These are phyloP conservation scores for Peromyscus leucopus DNA, from an alignment of 2,113 vertebrate genomes.

Conservation along the genomic window DNA sequence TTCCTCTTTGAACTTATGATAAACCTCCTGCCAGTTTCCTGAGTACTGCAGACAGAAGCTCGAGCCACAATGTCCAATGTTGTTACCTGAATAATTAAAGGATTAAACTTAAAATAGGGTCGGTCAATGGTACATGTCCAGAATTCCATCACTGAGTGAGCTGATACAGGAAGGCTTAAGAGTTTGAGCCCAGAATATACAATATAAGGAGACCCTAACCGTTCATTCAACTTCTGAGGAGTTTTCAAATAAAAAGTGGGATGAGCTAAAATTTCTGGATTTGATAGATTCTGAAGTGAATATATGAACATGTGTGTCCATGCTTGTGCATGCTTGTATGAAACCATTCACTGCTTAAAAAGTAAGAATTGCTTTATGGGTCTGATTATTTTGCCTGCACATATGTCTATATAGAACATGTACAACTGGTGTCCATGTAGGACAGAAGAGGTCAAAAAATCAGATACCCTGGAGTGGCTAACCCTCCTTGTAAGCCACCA, in stretches of 20 bases:
- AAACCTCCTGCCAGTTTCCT: background rate
- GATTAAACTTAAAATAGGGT: slow-evolving; percentile 61
- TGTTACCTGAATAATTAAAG: slow-evolving; percentile 81
- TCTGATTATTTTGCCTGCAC: background rate
- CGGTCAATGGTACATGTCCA: background rate
- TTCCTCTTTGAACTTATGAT: background rate
- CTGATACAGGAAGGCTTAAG: background rate
- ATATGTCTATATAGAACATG: background rate
- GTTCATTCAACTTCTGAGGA: slow-evolving; percentile 30
- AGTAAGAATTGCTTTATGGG: background rate
- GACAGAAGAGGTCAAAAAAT: no score
- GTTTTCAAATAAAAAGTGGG: slow-evolving; percentile 36
- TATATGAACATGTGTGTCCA: background rate
- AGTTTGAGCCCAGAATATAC: background rate
- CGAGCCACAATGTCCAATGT: no score
- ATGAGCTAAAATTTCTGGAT: slow-evolving; percentile 67
- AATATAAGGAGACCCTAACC: slow-evolving; percentile 33
- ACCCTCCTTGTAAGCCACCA: background rate
- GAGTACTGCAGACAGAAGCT: background rate
- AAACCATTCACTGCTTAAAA: background rate
- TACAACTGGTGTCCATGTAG: background rate
- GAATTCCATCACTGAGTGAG: background rate
- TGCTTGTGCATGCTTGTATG: background rate
- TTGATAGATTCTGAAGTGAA: slow-evolving; percentile 78
- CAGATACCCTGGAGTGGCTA: background rate